Evolutionary conservation across 2,888 invertebrate genomes (phyloP), one percentile per base, ranked within the genome.

Genomic region (Sarcophaga carnaria): DNA sequence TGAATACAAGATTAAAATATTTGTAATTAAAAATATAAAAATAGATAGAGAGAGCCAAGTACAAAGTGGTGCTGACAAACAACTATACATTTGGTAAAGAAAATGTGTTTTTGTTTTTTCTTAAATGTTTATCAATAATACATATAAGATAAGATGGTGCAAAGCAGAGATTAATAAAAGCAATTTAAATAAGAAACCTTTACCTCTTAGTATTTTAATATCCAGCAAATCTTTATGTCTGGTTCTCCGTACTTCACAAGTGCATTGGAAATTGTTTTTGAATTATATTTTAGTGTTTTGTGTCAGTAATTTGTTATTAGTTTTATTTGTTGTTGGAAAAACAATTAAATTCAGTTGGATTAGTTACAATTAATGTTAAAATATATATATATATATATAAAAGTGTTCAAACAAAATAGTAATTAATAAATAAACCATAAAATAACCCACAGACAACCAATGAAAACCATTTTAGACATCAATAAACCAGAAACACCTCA

Each of bases 141-240:
- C 22, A 22, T 62, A 5, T 10, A 62, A 62, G 14, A 59, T 17
- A 62, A 62, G 14, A 10, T 62, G 1, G 20, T 70, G 45, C 45
- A 72, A 49, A 74, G 10, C 25, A 72, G 12, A 20, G 45, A 62
- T 4, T 25, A 14, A 17, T 54, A n/a, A 47, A 45, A 47, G 27
- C 8, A 4, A 66, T 20, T 45, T 64, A 63, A 37, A 54, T 14
- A 17, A 64, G 49, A 80, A 37, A 25, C 76, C 71, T 22, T 87
- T 93, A 94, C 93, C 93, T 94, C 94, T 91, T 88, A 94, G 89
- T 86, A 94, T 93, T 91, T 94, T 94, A 87, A 94, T 94, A 90
- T 94, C 93, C 93, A 94, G 90, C 89, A 94, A 92, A 90, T 94
- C 94, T 93, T 94, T 94, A 91, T 93, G 94, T 88, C 93, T 93